Percentiles rank a stretch among this genome's conserved stretches.
phyloP scores from a whole-genome alignment of 2,113 vertebrate species.

The Lipophrys pholis region DNA sequence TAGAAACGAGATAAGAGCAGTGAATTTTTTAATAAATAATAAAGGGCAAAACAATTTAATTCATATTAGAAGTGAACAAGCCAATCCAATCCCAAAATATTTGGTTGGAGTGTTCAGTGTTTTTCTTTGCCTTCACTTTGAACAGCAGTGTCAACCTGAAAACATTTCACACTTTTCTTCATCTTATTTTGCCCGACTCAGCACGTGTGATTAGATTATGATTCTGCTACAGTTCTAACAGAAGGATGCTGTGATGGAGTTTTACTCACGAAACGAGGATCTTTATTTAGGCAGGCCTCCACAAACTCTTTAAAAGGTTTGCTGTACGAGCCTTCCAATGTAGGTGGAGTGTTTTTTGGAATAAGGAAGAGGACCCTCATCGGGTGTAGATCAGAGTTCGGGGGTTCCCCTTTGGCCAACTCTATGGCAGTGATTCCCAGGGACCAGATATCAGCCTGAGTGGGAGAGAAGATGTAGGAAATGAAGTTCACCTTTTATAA shows the following conservation, averaged over 20 bases:
- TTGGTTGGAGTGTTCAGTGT: conserved; percentile 15
- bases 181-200: too few species aligned
- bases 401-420: conserved; percentile 96
- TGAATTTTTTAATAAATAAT: conserved; percentile 5
- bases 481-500: neutral
- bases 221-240: neutral
- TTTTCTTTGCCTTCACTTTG: conserved; percentile 4
- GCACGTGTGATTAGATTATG: conserved; percentile 3
- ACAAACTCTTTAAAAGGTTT: conserved; percentile 99
- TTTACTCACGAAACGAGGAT: conserved; percentile 95
- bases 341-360: conserved; percentile 97
- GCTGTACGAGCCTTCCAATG: conserved; percentile 96
- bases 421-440: conserved; percentile 98
- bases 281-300: conserved; percentile 98
- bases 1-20: neutral
- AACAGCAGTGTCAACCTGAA: neutral
- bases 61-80: conserved; percentile 4
- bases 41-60: conserved; percentile 5
- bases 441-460: conserved; percentile 98
- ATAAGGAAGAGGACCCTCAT: conserved; percentile 99
- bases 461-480: neutral
- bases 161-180: conserved; percentile 5
- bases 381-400: conserved; percentile 97
- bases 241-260: neutral
- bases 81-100: conserved; percentile 36